Evolutionary conservation across 2,113 vertebrate genomes (phyloP), one percentile per base, ranked within the genome.

Genomic region (Onychorhynchus coronatus): DNA sequence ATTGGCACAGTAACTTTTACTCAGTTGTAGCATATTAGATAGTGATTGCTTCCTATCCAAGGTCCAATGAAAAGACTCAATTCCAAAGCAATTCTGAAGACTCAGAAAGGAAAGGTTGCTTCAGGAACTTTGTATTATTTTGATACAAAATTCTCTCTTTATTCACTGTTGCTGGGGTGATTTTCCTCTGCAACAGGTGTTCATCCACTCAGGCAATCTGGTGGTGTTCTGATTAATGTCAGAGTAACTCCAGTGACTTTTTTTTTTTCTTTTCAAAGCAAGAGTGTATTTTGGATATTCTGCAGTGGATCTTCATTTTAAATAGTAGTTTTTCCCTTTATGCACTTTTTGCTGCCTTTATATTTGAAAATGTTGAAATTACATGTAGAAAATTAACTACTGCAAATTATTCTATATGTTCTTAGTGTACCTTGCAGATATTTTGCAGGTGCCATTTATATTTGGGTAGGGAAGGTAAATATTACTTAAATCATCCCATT

Each of bases 31-130:
- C 12, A 23, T 55, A 4, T 30, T 47, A 74, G 16, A 8, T 63
- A 65, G 18, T 0, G 0, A 31, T 65, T 18, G 3, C 18, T 87
- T 83, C 68, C 50, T 0, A 0, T 31, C 49, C 41, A 31, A 58
- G 63, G 30, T 33, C 50, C 33, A 19, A 5, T 37, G 35, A 41
- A 71, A 52, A 72, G 13, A 19, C 33, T 47, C 2, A 53, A 66
- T 88, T 73, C 37, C 46, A 31, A 83, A 56, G 61, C n/a, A 12
- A 14, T 85, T 70, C 58, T 66, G 58, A 53, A 76, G 75, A 37
- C 31, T 73, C 30, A 8, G 39, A 42, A 70, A 72, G 22, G 18
- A 14, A 22, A 14, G 61, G 28, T 81, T 85, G 31, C 20, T 59
- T 78, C 23, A 76, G 41, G 28, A 73, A 42, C 17, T 50, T 68